These are phyloP conservation scores for Calyptomena viridis DNA, from an alignment of 2,113 vertebrate species.

Conservation along the genomic window DNA sequence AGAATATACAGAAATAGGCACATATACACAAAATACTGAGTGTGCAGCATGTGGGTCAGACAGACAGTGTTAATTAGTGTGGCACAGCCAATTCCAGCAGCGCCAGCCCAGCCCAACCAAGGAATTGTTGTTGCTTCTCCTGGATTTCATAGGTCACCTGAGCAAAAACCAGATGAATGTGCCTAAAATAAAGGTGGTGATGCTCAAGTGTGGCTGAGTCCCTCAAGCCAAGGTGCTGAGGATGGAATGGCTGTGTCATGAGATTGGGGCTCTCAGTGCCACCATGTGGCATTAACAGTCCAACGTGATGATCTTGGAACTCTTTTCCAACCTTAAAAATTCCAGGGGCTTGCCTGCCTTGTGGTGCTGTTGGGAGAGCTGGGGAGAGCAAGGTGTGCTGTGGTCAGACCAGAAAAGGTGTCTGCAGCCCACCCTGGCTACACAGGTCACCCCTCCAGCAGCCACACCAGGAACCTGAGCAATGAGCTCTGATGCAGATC, in stretches of 20 bases:
- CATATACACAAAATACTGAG: neutral
- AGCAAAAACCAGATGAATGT: neutral
- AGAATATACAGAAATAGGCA: neutral
- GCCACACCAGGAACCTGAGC: neutral
- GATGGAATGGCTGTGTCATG: neutral
- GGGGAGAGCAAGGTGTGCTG: neutral
- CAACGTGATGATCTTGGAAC: neutral
- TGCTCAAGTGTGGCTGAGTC: rapidly evolving
- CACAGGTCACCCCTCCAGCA: neutral
- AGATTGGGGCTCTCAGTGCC: neutral
- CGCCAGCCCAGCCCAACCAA: neutral
- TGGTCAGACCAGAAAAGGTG: neutral
- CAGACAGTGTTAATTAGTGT: neutral
- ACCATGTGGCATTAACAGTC: neutral
- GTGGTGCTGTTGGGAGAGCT: neutral
- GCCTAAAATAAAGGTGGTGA: neutral
- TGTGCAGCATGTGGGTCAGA: neutral
- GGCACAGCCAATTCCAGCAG: neutral
- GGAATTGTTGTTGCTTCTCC: neutral
- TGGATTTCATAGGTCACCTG: neutral
- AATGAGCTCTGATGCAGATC: neutral
- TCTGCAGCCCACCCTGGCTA: neutral
- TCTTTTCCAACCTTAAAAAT: neutral
- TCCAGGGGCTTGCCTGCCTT: neutral
- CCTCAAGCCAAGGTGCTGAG: neutral